These are phyloP conservation scores for Catonia carolina DNA, from an alignment of 2,888 invertebrate genomes.

Conservation along the genomic window DNA sequence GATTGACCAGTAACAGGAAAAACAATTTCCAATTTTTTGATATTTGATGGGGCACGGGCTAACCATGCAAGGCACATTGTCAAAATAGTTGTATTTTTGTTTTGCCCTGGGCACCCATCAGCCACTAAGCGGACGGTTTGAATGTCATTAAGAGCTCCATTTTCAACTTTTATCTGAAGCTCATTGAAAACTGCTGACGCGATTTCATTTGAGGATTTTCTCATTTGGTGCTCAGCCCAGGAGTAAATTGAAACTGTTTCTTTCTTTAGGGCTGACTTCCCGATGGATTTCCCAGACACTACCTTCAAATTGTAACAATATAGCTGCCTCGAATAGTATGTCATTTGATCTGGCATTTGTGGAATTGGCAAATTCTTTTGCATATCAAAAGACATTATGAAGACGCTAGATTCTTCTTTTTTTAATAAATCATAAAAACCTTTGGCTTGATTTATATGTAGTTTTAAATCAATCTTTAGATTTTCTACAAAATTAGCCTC, in stretches of 20 bases:
- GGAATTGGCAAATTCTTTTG: slow-evolving; percentile 16
- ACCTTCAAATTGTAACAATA: slow-evolving; percentile 7
- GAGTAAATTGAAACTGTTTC: slow-evolving; percentile 15
- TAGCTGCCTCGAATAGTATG: slow-evolving; percentile 17
- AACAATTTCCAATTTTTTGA: too few relatives aligned
- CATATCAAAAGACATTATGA: slow-evolving; percentile 11
- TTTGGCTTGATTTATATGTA: background rate
- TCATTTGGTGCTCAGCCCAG: slow-evolving; percentile 15
- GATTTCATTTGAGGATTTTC: slow-evolving; percentile 18
- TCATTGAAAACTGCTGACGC: slow-evolving; percentile 14
- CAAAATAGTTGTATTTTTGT: too few relatives aligned
- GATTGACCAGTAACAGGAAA: too few relatives aligned
- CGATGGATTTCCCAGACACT: slow-evolving; percentile 5
- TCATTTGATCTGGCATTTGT: slow-evolving; percentile 11
- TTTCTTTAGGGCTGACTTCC: slow-evolving; percentile 7
- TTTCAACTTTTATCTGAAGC: slow-evolving; percentile 6
- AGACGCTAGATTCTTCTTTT: background rate
- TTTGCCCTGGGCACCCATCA: too few relatives aligned
- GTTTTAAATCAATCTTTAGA: background rate
- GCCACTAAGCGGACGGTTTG: too few relatives aligned
- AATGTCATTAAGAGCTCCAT: background rate
- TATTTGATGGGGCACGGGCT: too few relatives aligned
- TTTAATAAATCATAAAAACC: background rate
- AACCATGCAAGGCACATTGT: too few relatives aligned
- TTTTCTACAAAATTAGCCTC: background rate